Percentiles rank a stretch among this genome's conserved stretches.
Evolutionary conservation across 2,113 vertebrate genomes (phyloP).

Genomic region (Scytalopus superciliaris): DNA sequence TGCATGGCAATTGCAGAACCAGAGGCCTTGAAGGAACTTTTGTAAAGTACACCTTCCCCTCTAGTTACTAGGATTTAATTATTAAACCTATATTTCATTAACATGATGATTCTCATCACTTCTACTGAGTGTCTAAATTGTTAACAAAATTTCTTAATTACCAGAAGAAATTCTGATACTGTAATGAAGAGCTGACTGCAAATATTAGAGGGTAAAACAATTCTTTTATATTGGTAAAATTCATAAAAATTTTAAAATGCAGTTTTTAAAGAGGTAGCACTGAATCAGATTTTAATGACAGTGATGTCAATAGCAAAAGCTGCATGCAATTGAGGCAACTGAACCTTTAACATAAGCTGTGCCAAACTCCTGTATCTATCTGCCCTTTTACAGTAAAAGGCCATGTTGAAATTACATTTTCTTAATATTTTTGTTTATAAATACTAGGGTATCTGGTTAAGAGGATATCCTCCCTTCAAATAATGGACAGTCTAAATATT

Average conservation of each 20-base stretch:
- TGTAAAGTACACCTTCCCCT: neutral
- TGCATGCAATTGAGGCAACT: neutral
- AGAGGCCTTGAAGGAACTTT: neutral
- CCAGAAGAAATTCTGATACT: neutral
- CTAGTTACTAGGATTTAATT: constrained; percentile 10
- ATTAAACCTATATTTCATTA: constrained; percentile 6
- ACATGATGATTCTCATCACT: neutral
- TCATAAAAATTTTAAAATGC: neutral
- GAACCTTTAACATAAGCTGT: neutral
- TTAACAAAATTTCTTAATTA: neutral
- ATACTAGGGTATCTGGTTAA: neutral
- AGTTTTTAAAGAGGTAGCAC: neutral
- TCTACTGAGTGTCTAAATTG: neutral
- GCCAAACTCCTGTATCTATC: neutral
- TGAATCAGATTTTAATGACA: neutral
- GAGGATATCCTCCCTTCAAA: neutral
- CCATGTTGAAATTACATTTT: neutral
- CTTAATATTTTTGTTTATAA: neutral
- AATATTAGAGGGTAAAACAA: neutral
- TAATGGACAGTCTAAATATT: neutral
- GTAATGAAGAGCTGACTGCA: neutral
- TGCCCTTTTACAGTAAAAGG: neutral
- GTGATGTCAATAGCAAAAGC: neutral
- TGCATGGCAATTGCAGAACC: neutral
- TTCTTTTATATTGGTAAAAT: neutral